phyloP scores from a whole-genome alignment of 2,888 invertebrate genomes.

The Callinectes sapidus region DNA sequence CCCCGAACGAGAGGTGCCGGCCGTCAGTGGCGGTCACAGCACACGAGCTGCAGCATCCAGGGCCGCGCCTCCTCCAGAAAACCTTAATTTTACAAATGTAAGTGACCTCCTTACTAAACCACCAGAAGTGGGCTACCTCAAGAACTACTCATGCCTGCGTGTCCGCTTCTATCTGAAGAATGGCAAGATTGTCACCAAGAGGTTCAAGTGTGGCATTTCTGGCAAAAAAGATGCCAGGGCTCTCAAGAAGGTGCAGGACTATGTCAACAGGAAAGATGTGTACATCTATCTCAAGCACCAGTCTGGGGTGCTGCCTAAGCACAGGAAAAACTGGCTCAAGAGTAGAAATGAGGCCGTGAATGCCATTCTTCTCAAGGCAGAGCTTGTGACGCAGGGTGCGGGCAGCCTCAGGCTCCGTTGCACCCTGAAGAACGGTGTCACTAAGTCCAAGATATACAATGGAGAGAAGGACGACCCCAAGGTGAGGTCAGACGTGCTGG shows the following conservation, averaged over 20 bases:
- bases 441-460: conserved; percentile 47
- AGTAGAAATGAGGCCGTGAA: conserved; percentile 41
- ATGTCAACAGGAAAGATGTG: conserved; percentile 38
- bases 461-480: conserved; percentile 44
- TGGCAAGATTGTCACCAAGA: conserved; percentile 44
- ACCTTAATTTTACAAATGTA: conserved; percentile 27
- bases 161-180: conserved; percentile 50
- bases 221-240: conserved; percentile 37
- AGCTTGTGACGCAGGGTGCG: conserved; percentile 45
- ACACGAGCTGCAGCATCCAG: neutral
- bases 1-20: conserved; percentile 43
- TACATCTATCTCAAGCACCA: conserved; percentile 29
- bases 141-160: conserved; percentile 38
- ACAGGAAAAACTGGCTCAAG: conserved; percentile 41
- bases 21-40: neutral
- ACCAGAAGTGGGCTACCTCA: conserved; percentile 41
- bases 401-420: conserved; percentile 41
- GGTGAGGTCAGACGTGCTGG: conserved; percentile 30
- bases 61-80: neutral
- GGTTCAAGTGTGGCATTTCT: conserved; percentile 29
- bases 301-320: conserved; percentile 34
- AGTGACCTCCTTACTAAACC: conserved; percentile 38
- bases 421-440: conserved; percentile 43
- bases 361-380: conserved; percentile 38
- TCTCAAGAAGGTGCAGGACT: conserved; percentile 42